phyloP scores from a whole-genome alignment of 2,113 vertebrate species.

The Rhadina sibilatrix region DNA sequence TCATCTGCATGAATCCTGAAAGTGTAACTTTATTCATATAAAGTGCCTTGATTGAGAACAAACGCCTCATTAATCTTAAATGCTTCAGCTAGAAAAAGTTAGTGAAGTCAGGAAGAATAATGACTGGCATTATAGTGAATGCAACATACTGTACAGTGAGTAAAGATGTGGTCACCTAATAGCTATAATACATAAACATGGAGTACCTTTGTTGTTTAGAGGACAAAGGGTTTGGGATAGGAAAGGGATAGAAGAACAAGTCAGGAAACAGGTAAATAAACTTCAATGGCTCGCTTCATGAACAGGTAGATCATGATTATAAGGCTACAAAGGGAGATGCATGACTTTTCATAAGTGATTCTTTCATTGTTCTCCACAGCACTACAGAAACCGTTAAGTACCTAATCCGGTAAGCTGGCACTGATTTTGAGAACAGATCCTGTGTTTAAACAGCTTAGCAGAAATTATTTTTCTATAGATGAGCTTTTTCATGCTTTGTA shows the following conservation, averaged over 20 bases:
- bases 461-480: background rate
- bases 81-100: constrained; percentile 37
- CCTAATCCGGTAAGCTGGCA: background rate
- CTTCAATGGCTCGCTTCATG: background rate
- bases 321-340: background rate
- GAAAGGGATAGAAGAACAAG: background rate
- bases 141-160: background rate
- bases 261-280: background rate
- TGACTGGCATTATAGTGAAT: constrained; percentile 61
- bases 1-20: constrained; percentile 39
- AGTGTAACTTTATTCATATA: constrained; percentile 55
- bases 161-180: background rate
- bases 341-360: background rate
- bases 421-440: background rate
- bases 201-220: background rate
- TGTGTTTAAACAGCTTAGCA: background rate
- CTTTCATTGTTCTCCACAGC: background rate
- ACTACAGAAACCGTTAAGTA: background rate
- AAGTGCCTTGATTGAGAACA: constrained; percentile 69
- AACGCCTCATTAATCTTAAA: constrained; percentile 71
- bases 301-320: background rate
- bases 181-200: background rate
- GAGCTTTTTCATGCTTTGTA: background rate
- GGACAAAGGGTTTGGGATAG: background rate
- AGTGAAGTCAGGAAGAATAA: constrained; percentile 70